phyloP scores from a whole-genome alignment of 1,140 invertebrate genomes.

The Zaprionus taronus region DNA sequence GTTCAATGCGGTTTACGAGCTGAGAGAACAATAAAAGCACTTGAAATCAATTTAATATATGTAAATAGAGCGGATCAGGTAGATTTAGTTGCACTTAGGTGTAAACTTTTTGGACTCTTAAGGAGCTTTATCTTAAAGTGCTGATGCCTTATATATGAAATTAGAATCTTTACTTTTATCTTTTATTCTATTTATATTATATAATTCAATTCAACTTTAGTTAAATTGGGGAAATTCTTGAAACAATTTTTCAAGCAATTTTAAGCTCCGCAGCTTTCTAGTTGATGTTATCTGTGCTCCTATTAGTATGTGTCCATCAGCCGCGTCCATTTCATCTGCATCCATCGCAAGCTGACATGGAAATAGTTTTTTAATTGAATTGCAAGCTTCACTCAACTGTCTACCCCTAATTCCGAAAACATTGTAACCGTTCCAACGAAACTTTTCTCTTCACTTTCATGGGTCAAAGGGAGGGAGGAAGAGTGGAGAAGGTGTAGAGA shows the following conservation, averaged over 20 bases:
- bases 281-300: neutral
- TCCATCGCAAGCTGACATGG: constrained; percentile 6
- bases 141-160: neutral
- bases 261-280: neutral
- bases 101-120: neutral
- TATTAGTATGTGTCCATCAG: neutral
- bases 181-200: too few species aligned
- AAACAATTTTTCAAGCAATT: neutral
- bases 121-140: neutral
- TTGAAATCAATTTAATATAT: neutral
- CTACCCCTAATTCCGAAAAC: constrained; percentile 16
- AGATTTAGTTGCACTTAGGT: neutral
- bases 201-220: neutral
- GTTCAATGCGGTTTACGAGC: constrained; percentile 12
- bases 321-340: constrained; percentile 7
- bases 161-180: too few species aligned
- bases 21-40: neutral
- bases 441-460: neutral
- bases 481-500: neutral
- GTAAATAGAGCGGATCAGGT: neutral
- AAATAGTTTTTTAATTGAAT: constrained; percentile 46
- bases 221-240: neutral
- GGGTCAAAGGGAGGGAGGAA: neutral
- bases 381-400: neutral
- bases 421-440: constrained; percentile 7